A percentile compares a stretch with the other conserved stretches of the same genome.
phyloP scores from a whole-genome alignment of 2,888 invertebrate species.

The Buathra laborator region DNA sequence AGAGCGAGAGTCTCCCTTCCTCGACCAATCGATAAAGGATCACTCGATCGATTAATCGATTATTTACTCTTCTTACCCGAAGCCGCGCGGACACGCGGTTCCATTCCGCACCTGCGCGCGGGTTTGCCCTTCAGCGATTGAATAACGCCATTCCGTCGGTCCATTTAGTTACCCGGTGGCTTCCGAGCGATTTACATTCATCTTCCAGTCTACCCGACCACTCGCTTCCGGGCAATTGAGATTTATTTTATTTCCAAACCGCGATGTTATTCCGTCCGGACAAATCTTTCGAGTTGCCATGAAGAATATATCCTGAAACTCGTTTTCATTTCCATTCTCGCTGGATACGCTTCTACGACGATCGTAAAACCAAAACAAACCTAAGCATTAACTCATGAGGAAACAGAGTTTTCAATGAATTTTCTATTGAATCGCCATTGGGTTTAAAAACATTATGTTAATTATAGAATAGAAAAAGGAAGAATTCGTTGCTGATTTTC shows the following conservation, averaged over 20 bases:
- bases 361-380: slow-evolving; percentile 32
- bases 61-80: slow-evolving; percentile 68
- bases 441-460: neutral
- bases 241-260: slow-evolving; percentile 56
- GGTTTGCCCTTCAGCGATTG: slow-evolving; percentile 20
- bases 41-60: slow-evolving; percentile 79
- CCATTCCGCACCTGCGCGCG: slow-evolving; percentile 39
- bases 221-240: slow-evolving; percentile 48
- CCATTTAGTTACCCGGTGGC: slow-evolving; percentile 21
- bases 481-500: neutral
- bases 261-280: slow-evolving; percentile 46
- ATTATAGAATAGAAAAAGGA: neutral
- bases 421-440: neutral
- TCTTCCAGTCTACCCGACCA: slow-evolving; percentile 32
- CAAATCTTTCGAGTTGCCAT: slow-evolving; percentile 32
- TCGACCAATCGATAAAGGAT: slow-evolving; percentile 69
- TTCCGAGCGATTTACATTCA: slow-evolving; percentile 51
- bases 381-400: neutral
- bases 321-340: slow-evolving; percentile 49
- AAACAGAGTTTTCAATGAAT: neutral
- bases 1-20: slow-evolving; percentile 49
- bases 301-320: slow-evolving; percentile 7
- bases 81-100: slow-evolving; percentile 11
- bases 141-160: slow-evolving; percentile 46
- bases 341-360: slow-evolving; percentile 7